Percentiles rank a stretch among this genome's conserved stretches.
phyloP scores from a whole-genome alignment of 1,140 invertebrate species.

The Cardiocondyla obscurior region DNA sequence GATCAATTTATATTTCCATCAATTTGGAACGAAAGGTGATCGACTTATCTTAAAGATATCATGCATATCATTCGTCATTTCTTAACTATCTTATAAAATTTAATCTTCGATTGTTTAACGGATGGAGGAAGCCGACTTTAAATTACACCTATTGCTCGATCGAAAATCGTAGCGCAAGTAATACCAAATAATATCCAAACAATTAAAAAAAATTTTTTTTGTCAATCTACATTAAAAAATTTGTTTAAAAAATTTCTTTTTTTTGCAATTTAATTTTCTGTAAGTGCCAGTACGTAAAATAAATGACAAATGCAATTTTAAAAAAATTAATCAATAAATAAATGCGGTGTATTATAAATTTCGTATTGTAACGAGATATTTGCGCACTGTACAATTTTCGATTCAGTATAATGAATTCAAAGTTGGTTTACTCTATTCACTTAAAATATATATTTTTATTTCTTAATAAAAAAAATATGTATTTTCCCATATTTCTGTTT shows the following conservation, averaged over 20 bases:
- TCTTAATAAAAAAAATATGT: conserved; percentile 52
- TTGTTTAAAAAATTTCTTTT: no score
- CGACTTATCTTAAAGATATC: conserved; percentile 21
- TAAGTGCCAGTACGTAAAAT: not conserved
- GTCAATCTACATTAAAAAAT: not conserved
- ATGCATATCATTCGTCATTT: conserved; percentile 37
- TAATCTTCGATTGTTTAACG: conserved; percentile 41
- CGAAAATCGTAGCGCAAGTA: conserved; percentile 19
- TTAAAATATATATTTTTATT: conserved; percentile 44
- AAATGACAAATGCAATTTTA: not conserved
- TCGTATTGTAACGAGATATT: not conserved
- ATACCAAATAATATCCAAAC: not conserved
- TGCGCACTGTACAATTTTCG: conserved; percentile 23
- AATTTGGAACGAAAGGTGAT: conserved; percentile 26
- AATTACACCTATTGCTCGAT: conserved; percentile 7
- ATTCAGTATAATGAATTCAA: conserved; percentile 19
- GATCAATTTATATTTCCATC: conserved; percentile 57
- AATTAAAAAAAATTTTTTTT: not conserved
- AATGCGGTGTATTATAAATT: not conserved
- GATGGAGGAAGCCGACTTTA: conserved; percentile 33
- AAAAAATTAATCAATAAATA: no score
- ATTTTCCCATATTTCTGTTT: conserved; percentile 21
- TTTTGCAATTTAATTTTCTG: conserved; percentile 6
- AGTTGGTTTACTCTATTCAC: conserved; percentile 37
- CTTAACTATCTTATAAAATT: conserved; percentile 48